Conservation (phyloP, 2,888 invertebrate species). For the Neoscelio sp. region DNA sequence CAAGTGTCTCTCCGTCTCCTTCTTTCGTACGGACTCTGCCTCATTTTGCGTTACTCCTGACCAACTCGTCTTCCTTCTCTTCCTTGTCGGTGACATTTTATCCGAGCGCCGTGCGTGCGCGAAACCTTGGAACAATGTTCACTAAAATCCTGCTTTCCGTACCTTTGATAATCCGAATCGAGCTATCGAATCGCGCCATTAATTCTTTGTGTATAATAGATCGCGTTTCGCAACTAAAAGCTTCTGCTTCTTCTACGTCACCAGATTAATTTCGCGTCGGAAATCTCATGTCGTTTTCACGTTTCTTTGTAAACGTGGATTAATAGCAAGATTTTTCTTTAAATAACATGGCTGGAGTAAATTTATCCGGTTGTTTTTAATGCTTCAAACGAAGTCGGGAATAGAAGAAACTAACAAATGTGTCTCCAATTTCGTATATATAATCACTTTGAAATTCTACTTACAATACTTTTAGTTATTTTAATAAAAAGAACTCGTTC, state of each 20-base stretch:
- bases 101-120: background rate
- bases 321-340: no score
- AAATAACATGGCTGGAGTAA: no score
- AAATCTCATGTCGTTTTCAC: conserved; percentile 17
- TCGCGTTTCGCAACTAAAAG: conserved; percentile 65
- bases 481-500: no score
- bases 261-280: conserved; percentile 46
- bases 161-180: conserved; percentile 58
- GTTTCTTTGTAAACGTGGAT: background rate
- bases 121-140: conserved; percentile 37
- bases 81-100: conserved; percentile 11
- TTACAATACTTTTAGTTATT: no score
- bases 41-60: background rate
- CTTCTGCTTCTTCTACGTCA: conserved; percentile 34
- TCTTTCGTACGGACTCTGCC: conserved; percentile 57
- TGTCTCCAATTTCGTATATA: no score
- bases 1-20: conserved; percentile 75
- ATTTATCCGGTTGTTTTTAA: no score
- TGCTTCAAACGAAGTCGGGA: no score
- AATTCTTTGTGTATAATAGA: conserved; percentile 62
- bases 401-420: no score
- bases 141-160: conserved; percentile 49
- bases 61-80: background rate
- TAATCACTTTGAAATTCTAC: no score
- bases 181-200: conserved; percentile 63